Evolutionary conservation across 2,797 vertebrate species (phyloP).

Genomic region (Xyrichtys novacula): DNA sequence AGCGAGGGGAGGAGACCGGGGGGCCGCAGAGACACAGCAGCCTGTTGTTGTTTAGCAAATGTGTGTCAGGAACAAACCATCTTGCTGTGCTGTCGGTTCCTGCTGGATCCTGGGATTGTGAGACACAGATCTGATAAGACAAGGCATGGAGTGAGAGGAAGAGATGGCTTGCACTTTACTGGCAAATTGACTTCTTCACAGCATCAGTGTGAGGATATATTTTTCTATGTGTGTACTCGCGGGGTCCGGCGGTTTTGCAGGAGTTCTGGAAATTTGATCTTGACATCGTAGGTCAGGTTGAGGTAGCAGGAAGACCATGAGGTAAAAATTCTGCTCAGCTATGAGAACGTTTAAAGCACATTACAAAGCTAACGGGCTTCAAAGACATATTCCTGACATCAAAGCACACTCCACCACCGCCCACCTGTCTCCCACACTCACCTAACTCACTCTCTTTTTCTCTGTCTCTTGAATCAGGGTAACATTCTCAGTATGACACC

Average conservation of each 20-base stretch:
- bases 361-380: constrained; percentile 78
- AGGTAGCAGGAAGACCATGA: constrained; percentile 8
- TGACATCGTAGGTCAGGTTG: constrained; percentile 14
- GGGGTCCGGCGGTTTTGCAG: constrained; percentile 10
- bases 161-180: constrained; percentile 29
- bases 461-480: constrained; percentile 33
- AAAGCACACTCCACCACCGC: constrained; percentile 62
- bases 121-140: constrained; percentile 38
- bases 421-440: constrained; percentile 42
- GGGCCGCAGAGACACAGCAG: constrained; percentile 39
- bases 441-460: constrained; percentile 8
- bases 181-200: constrained; percentile 32
- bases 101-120: constrained; percentile 18
- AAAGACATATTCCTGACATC: constrained; percentile 75
- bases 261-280: constrained; percentile 28
- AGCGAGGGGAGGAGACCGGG: constrained; percentile 41
- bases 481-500: constrained; percentile 8
- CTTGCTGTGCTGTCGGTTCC: constrained; percentile 25
- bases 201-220: constrained; percentile 24
- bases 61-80: constrained; percentile 40
- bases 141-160: constrained; percentile 17
- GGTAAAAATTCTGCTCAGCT: constrained; percentile 61
- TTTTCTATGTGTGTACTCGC: neutral
- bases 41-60: constrained; percentile 31
- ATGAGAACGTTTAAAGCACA: constrained; percentile 73